Conservation (phyloP, 1,140 invertebrate genomes). For the Drosophila ironensis region DNA sequence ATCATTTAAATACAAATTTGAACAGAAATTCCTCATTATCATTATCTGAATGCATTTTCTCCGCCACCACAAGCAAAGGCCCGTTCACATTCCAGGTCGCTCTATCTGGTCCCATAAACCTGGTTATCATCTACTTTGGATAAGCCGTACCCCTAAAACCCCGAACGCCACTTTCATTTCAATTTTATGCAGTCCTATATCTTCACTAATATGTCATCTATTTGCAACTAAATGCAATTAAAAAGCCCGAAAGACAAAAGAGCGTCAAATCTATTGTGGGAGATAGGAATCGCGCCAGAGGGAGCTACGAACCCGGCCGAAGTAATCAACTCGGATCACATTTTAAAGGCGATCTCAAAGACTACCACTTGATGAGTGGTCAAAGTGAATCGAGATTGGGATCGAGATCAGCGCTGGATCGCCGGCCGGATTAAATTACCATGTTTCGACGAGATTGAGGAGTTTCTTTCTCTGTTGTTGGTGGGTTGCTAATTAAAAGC, state of each 20-base stretch:
- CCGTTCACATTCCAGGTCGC: conserved; percentile 2
- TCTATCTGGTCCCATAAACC: conserved; percentile 19
- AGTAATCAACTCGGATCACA: conserved; percentile 59
- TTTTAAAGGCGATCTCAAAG: conserved; percentile 66
- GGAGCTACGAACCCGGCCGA: too few relatives aligned
- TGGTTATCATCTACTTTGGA: conserved; percentile 23
- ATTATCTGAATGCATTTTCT: conserved; percentile 3
- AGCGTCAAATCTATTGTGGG: conserved; percentile 66
- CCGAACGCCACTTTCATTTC: conserved; percentile 1
- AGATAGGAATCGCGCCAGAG: conserved; percentile 1
- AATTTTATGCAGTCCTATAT: conserved; percentile 24
- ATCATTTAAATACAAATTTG: conserved; percentile 36
- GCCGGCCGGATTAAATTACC: conserved; percentile 66
- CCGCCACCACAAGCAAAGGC: not conserved
- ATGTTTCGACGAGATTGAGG: conserved; percentile 38
- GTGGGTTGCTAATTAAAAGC: conserved; percentile 75
- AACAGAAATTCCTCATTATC: conserved; percentile 39
- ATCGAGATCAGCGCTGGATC: conserved; percentile 60
- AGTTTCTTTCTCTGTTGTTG: conserved; percentile 30
- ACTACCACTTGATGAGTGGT: conserved; percentile 71
- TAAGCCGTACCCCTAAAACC: conserved; percentile 1
- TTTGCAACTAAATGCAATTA: conserved; percentile 73
- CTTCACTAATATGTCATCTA: conserved; percentile 72
- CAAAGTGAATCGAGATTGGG: conserved; percentile 71
- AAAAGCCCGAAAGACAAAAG: conserved; percentile 45